These are phyloP conservation scores for Azemiops feae DNA, from an alignment of 2,113 vertebrate species.

Conservation along the genomic window DNA sequence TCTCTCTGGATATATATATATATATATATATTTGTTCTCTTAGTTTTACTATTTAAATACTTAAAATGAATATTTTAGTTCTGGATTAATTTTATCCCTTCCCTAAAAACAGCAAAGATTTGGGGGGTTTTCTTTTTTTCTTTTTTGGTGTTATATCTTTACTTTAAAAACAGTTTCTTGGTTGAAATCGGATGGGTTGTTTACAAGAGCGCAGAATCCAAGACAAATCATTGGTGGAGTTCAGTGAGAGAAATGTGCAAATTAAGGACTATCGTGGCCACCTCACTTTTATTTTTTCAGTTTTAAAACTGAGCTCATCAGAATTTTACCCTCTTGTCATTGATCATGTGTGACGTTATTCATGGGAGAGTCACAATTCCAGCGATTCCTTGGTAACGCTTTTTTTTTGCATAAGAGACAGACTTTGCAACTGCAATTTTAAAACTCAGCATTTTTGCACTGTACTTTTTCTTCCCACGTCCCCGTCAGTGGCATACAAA, in stretches of 20 bases:
- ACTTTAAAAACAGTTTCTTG: not conserved
- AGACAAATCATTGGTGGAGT: not conserved
- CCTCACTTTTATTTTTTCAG: not conserved
- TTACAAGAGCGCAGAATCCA: accelerated
- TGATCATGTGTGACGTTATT: not conserved
- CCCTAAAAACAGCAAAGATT: accelerated
- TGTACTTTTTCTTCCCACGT: not conserved
- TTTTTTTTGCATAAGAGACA: accelerated
- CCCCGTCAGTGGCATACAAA: constrained; percentile 18
- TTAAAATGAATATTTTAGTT: not conserved
- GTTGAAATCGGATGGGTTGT: not conserved
- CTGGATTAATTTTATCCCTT: not conserved
- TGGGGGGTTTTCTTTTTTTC: not conserved
- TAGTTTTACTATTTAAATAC: not conserved
- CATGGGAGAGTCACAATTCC: not conserved
- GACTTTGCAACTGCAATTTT: not conserved
- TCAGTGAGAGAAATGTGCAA: not conserved
- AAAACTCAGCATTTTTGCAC: not conserved
- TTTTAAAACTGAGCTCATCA: not conserved
- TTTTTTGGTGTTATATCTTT: not conserved
- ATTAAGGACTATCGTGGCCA: not conserved
- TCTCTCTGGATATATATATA: not conserved
- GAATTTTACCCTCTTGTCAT: not conserved
- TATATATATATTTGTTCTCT: not conserved
- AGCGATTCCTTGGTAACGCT: not conserved